Evolutionary conservation across 2,888 invertebrate genomes (phyloP).

Genomic region (Dugesia japonica): DNA sequence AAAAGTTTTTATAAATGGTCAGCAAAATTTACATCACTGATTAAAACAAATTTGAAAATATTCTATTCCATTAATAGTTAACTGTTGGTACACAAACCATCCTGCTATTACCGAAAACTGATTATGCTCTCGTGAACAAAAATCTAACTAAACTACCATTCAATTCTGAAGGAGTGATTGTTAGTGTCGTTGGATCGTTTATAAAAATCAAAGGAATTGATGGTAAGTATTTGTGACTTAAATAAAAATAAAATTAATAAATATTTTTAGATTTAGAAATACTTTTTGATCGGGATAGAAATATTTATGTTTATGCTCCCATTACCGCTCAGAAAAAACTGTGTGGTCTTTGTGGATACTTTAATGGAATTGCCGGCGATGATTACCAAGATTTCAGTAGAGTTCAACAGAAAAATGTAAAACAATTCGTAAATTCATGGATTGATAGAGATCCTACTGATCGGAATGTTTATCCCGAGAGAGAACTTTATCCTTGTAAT

Average conservation of each 20-base stretch:
- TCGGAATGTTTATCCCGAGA: constrained; percentile 28
- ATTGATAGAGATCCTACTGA: constrained; percentile 34
- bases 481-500: constrained; percentile 28
- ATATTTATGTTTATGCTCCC: constrained; percentile 36
- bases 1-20: too few relatives aligned
- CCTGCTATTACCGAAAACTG: constrained; percentile 34
- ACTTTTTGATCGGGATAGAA: constrained; percentile 35
- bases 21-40: too few relatives aligned
- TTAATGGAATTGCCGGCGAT: constrained; percentile 34
- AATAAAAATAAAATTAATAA: background rate
- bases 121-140: constrained; percentile 33
- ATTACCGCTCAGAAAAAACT: constrained; percentile 35
- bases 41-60: too few relatives aligned
- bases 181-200: constrained; percentile 35
- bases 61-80: too few relatives aligned
- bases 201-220: constrained; percentile 35
- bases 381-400: constrained; percentile 34
- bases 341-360: constrained; percentile 37
- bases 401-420: constrained; percentile 29
- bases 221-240: constrained; percentile 30
- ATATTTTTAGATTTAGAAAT: constrained; percentile 35
- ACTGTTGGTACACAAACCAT: constrained; percentile 29
- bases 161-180: constrained; percentile 31
- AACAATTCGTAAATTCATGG: constrained; percentile 36
- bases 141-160: constrained; percentile 30